phyloP scores from a whole-genome alignment of 2,888 invertebrate species.

The Notodonta dromedarius region DNA sequence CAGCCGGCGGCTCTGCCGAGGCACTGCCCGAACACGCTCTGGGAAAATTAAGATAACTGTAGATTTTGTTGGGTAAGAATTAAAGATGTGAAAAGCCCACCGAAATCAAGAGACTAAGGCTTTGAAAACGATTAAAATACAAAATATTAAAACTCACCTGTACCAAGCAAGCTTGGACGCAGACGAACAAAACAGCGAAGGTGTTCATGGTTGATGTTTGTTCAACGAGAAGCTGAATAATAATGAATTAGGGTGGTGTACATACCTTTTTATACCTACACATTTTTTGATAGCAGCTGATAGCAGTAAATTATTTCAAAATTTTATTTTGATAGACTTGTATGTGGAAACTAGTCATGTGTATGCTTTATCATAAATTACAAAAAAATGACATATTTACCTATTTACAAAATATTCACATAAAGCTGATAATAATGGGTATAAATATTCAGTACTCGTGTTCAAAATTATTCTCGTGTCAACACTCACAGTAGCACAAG shows the following conservation, averaged over 20 bases:
- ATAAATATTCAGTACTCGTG: neutral
- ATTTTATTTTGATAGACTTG: too few relatives aligned
- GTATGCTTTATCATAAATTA: neutral
- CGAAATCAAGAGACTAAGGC: too few relatives aligned
- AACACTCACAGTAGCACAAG: neutral
- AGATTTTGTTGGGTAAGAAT: too few relatives aligned
- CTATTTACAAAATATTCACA: neutral
- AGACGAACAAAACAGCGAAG: conserved; percentile 22
- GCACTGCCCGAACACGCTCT: conserved; percentile 27
- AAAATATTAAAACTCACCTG: conserved; percentile 14
- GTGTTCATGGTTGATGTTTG: conserved; percentile 22
- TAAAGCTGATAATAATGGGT: neutral
- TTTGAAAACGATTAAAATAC: conserved; percentile 4
- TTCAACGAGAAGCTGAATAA: conserved; percentile 9
- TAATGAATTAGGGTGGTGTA: neutral
- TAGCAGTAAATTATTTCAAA: too few relatives aligned
- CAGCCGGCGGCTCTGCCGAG: conserved; percentile 17
- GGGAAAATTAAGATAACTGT: neutral
- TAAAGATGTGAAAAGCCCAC: too few relatives aligned
- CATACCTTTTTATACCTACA: conserved; percentile 14
- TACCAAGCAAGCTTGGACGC: conserved; percentile 30
- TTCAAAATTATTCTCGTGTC: neutral
- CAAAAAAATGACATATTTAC: neutral
- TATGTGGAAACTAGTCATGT: too few relatives aligned
- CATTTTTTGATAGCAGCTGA: neutral